Evolutionary conservation across 2,888 invertebrate species (phyloP).

Genomic region (Leptarthrus brevirostris): DNA sequence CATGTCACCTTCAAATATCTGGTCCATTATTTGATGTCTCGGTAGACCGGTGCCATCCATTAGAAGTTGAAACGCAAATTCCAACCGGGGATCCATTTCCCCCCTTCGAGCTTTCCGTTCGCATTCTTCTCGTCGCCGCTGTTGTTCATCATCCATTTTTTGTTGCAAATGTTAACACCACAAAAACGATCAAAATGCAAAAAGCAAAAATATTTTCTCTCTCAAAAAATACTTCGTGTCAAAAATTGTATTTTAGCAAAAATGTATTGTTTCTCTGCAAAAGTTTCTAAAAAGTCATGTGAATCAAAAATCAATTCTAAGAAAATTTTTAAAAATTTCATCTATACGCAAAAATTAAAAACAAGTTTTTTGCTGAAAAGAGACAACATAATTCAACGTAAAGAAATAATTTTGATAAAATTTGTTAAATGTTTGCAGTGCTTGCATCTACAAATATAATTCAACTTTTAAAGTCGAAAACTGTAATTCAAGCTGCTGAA

Average conservation of each 20-base stretch:
- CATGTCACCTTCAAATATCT: constrained; percentile 91
- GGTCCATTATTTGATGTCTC: constrained; percentile 88
- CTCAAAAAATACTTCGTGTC: constrained; percentile 20
- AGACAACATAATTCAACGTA: not conserved
- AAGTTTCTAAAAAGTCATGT: constrained; percentile 23
- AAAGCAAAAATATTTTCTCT: constrained; percentile 51
- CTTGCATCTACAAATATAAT: too few relatives aligned
- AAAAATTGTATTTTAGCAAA: not conserved
- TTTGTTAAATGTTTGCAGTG: too few relatives aligned
- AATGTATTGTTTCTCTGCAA: not conserved
- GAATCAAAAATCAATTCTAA: too few relatives aligned
- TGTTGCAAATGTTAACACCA: not conserved
- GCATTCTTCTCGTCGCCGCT: constrained; percentile 89
- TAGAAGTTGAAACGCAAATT: constrained; percentile 88
- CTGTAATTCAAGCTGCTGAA: too few relatives aligned
- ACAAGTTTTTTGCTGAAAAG: constrained; percentile 45
- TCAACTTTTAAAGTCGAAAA: too few relatives aligned
- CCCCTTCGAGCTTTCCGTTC: constrained; percentile 89
- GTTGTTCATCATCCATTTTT: constrained; percentile 65
- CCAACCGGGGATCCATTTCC: constrained; percentile 92
- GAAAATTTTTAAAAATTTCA: constrained; percentile 1
- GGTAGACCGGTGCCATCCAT: constrained; percentile 86
- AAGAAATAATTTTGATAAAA: not conserved
- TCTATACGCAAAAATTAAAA: constrained; percentile 28
- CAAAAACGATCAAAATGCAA: constrained; percentile 31